Percentiles rank a stretch among this genome's conserved stretches.
Evolutionary conservation across 2,797 vertebrate genomes (phyloP).

Genomic region (Falco columbarius): DNA sequence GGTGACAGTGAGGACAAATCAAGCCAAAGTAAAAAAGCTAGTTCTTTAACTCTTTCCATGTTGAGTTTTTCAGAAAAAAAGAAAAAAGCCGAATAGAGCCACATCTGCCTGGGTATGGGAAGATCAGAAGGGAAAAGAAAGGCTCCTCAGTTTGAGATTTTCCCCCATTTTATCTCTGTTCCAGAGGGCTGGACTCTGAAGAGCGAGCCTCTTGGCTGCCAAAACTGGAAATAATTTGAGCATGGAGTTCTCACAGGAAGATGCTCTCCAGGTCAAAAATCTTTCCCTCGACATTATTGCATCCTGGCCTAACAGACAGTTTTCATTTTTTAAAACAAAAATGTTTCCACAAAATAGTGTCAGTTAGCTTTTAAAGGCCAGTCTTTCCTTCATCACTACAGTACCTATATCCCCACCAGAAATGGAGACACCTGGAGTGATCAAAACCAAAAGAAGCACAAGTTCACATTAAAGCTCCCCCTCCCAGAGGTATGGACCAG

Average conservation of each 20-base stretch:
- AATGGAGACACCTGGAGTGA: not conserved
- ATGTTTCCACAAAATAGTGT: not conserved
- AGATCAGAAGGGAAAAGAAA: not conserved
- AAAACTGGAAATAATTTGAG: not conserved
- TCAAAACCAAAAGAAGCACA: not conserved
- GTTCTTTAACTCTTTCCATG: not conserved
- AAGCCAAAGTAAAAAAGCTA: not conserved
- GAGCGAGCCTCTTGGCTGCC: not conserved
- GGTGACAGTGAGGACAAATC: not conserved
- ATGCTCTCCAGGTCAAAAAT: not conserved
- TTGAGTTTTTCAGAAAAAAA: not conserved
- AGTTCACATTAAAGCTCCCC: not conserved
- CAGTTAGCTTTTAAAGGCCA: not conserved
- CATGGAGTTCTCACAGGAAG: not conserved
- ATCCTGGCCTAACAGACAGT: not conserved
- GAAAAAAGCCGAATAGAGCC: not conserved
- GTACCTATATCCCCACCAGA: not conserved
- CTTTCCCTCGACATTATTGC: not conserved
- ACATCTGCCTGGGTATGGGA: not conserved
- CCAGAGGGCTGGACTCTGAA: not conserved
- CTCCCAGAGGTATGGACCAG: not conserved
- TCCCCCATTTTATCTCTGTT: not conserved
- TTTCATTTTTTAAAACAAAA: not conserved
- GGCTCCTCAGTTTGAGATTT: not conserved
- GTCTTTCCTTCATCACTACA: not conserved